phyloP scores from a whole-genome alignment of 2,888 invertebrate genomes.

The Drosophila setosimentum region DNA sequence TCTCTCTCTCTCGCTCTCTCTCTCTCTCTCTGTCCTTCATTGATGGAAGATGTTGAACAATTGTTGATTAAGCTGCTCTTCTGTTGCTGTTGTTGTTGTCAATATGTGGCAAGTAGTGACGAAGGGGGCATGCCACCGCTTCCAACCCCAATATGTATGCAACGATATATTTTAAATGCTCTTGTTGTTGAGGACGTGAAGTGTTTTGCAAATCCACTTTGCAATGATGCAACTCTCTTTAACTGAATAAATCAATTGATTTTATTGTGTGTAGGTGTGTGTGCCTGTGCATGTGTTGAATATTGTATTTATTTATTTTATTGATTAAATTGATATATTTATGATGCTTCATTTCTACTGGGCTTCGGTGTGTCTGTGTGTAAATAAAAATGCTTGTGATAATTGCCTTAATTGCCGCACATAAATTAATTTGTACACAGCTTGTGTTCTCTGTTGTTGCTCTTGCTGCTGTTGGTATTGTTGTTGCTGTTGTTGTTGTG shows the following conservation, averaged over 20 bases:
- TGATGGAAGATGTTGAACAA: constrained; percentile 26
- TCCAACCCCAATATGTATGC: constrained; percentile 26
- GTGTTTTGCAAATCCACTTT: neutral
- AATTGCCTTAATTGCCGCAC: constrained; percentile 69
- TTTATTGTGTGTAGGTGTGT: constrained; percentile 20
- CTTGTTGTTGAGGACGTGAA: constrained; percentile 30
- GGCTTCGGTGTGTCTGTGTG: neutral
- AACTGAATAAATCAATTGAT: constrained; percentile 63
- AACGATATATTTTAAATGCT: constrained; percentile 9
- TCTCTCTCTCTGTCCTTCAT: constrained; percentile 11
- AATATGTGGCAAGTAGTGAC: neutral
- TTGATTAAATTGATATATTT: constrained; percentile 59
- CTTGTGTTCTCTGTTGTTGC: constrained; percentile 17
- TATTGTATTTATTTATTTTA: constrained; percentile 13
- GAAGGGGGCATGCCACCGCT: neutral
- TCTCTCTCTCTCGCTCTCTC: neutral
- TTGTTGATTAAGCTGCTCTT: constrained; percentile 26
- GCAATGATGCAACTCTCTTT: constrained; percentile 3
- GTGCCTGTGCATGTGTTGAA: neutral
- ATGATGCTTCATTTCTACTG: constrained; percentile 53
- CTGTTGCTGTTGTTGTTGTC: constrained; percentile 1
- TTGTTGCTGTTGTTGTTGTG: constrained; percentile 7
- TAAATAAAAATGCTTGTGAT: constrained; percentile 24
- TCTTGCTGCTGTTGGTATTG: neutral
- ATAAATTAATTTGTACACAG: constrained; percentile 66